Conservation (phyloP, 1,140 invertebrate species). For the Pseudomyrmex sp. region DNA sequence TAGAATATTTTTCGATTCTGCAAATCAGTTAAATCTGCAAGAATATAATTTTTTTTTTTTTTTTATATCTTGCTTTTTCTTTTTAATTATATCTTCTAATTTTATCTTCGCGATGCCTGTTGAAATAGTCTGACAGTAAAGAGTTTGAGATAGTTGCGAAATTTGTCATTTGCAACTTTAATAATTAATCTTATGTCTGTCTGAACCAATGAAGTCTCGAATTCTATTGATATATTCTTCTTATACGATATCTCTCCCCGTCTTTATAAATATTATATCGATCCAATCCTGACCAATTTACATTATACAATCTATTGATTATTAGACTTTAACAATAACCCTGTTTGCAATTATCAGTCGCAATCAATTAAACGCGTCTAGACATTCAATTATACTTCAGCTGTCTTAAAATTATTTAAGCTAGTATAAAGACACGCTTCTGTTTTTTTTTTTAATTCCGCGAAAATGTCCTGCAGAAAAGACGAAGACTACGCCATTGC, state of each 20-base stretch:
- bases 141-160: not conserved
- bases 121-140: not conserved
- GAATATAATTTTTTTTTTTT: too few relatives aligned
- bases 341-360: slow-evolving; percentile 31
- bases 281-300: slow-evolving; percentile 38
- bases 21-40: not conserved
- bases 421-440: slow-evolving; percentile 26
- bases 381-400: slow-evolving; percentile 51
- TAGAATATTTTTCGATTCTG: not conserved
- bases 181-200: slow-evolving; percentile 33
- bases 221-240: slow-evolving; percentile 36
- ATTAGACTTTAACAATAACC: slow-evolving; percentile 58
- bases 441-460: not conserved
- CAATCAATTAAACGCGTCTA: slow-evolving; percentile 55
- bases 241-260: not conserved
- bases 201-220: slow-evolving; percentile 16
- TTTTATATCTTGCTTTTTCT: not conserved
- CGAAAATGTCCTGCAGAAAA: not conserved
- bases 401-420: slow-evolving; percentile 41
- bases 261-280: slow-evolving; percentile 36
- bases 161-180: slow-evolving; percentile 1
- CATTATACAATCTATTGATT: slow-evolving; percentile 39
- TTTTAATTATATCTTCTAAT: not conserved
- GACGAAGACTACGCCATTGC: slow-evolving; percentile 54
- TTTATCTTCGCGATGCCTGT: not conserved